Evolutionary conservation across 2,888 invertebrate genomes (phyloP).

Genomic region (Lasioglossum morio): DNA sequence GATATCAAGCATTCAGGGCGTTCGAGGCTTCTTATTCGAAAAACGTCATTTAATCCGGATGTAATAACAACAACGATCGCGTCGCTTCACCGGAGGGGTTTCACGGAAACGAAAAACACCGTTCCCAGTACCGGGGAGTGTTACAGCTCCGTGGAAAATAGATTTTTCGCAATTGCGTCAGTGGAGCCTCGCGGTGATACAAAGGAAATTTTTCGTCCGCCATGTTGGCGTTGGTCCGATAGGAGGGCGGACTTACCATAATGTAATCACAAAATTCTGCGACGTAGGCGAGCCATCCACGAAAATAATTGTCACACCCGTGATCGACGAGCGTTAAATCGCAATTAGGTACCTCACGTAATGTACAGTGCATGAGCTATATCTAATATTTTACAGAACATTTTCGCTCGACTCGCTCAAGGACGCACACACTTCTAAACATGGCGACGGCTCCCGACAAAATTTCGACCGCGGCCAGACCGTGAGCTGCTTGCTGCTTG

Average conservation of each 20-base stretch:
- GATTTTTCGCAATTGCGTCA: conserved; percentile 68
- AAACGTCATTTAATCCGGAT: conserved; percentile 52
- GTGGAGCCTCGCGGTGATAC: conserved; percentile 70
- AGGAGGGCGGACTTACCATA: conserved; percentile 87
- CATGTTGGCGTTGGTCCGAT: conserved; percentile 85
- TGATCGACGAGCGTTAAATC: conserved; percentile 84
- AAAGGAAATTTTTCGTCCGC: conserved; percentile 84
- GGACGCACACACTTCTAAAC: conserved; percentile 85
- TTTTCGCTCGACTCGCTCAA: conserved; percentile 83
- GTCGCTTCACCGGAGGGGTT: not conserved
- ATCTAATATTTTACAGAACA: conserved; percentile 85
- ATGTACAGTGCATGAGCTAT: conserved; percentile 85
- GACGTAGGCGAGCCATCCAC: conserved; percentile 87
- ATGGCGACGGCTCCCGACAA: conserved; percentile 86
- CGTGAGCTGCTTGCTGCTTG: conserved; percentile 65
- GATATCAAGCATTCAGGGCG: conserved; percentile 59
- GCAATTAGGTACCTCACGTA: conserved; percentile 86
- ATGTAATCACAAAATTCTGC: conserved; percentile 89
- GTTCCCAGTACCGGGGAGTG: conserved; percentile 10
- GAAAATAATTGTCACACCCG: conserved; percentile 84
- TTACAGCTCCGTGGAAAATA: conserved; percentile 34
- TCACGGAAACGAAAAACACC: conserved; percentile 24
- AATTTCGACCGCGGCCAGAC: conserved; percentile 75
- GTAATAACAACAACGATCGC: conserved; percentile 32
- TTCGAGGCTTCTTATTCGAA: conserved; percentile 55